Percentiles rank a stretch among this genome's conserved stretches.
phyloP scores from a whole-genome alignment of 2,797 vertebrate species.

The Eurystomus glaucurus region DNA sequence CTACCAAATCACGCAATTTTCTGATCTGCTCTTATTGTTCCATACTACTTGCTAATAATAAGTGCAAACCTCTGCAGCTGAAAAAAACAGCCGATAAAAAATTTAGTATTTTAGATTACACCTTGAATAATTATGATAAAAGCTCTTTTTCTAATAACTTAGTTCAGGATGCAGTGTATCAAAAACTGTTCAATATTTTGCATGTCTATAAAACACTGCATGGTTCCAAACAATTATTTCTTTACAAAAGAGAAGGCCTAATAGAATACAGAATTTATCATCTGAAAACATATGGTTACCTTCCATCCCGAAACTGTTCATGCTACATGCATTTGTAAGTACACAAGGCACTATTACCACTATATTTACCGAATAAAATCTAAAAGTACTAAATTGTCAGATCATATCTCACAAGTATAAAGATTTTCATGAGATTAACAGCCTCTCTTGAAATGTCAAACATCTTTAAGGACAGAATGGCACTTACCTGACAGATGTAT shows the following conservation, averaged over 20 bases:
- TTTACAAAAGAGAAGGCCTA: background rate
- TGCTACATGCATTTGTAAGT: background rate
- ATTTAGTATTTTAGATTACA: background rate
- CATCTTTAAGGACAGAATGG: background rate
- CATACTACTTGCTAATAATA: background rate
- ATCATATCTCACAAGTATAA: background rate
- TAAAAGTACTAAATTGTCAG: background rate
- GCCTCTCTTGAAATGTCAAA: background rate
- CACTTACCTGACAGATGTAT: background rate
- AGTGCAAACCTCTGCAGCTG: background rate
- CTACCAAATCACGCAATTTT: background rate
- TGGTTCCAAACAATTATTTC: background rate
- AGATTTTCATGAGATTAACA: background rate
- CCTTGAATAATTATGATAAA: background rate
- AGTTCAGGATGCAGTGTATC: background rate
- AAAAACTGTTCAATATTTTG: background rate
- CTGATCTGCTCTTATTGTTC: background rate
- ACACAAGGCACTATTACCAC: background rate
- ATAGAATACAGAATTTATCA: background rate
- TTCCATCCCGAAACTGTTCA: background rate
- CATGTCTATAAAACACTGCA: background rate
- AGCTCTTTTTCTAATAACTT: background rate
- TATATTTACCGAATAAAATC: background rate
- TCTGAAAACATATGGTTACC: background rate
- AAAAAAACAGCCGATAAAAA: background rate